Evolutionary conservation across 2,888 invertebrate genomes (phyloP), one percentile per base, ranked within the genome.

Genomic region (Sphecodes monilicornis): DNA sequence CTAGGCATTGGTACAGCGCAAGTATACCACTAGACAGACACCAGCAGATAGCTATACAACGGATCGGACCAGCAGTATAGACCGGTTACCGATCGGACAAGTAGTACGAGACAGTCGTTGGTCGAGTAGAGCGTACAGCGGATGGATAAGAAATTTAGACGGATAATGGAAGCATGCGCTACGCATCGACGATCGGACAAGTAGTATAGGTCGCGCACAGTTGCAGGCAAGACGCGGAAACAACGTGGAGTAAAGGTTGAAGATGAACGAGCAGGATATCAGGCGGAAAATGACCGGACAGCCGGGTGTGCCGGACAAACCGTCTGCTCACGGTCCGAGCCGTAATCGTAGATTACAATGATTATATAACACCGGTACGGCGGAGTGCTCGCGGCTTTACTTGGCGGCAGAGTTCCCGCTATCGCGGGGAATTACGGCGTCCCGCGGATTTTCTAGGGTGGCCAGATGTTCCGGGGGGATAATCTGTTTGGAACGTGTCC

Each of bases 401-500:
- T 22, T 50, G 50, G 22, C 8, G 22, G 22, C 8, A 50, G 22
- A 50, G 50, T 50, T 50, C 8, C 22, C 22, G 22, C 22, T n/a
- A 1, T n/a, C n/a, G 54, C 54, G n/a, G n/a, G 54, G n/a, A 11
- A 54, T 54, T 54, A 54, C 54, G 11, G 54, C n/a, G 54, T 1
- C n/a, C 54, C 54, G 54, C n/a, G 54, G 22, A 54, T 54, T 54
- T n/a, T 54, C n/a, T n/a, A 54, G 22, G n/a, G n/a, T 54, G 54
- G 54, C 54, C 54, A n/a, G 54, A n/a, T n/a, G 54, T 22, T 54
- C n/a, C 54, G n/a, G 54, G 50, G 50, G 50, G 50, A 50, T 50
- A 22, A 50, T 50, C 50, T 50, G 50, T 50, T 54, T 54, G 54
- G 54, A 54, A 54, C 54, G 54, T n/a, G 54, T n/a, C 54, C 54